Base-by-base conservation (phyloP, 2,113 vertebrate species). In the Tursiops truncatus region DNA sequence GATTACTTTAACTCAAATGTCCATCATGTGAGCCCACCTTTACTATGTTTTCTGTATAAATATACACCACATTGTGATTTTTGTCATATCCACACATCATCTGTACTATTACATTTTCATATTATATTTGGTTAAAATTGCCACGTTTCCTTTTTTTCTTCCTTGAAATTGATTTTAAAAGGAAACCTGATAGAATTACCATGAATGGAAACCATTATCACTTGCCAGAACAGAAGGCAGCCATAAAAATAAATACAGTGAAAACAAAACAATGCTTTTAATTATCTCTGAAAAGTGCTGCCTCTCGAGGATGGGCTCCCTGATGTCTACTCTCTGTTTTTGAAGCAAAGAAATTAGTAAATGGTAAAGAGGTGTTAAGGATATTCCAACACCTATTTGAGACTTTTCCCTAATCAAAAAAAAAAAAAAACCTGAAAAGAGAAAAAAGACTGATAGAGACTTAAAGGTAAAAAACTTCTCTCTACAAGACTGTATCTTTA, bases 161-260 rank as follows among this genome's bases (percentile, higher is more conserved):
- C 89, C 79, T 63, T 93, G 53, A 94, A 97, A 95, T 56, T 91
- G 89, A 90, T 87, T 95, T 95, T 92, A 62, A 94, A 81, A 94
- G 91, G 67, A 89, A 96, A 88, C 17, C 50, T 79, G 41, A 77
- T 20, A 92, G 53, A 94, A 94, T 97, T 70, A 41, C 65, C 71
- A 38, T 47, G 71, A 94, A 94, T 63, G 71, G 93, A 97, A 97
- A 95, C 47, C 33, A 56, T n/a, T 67, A 20, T 65, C 47, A 36
- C 71, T 56, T 60, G 85, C 95, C 96, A 97, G 93, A 80, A 91
- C 67, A 95, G 97, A 95, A 97, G 91, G 56, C 58, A 58, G 60
- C 36, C 28, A 20, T 81, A 58, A 91, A 91, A 68, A 33, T 76
- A 89, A 97, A 94, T 25, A 80, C 25, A 80, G 53, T 36, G 38